phyloP scores from a whole-genome alignment of 2,797 vertebrate genomes.

The Meriones psammophilus region DNA sequence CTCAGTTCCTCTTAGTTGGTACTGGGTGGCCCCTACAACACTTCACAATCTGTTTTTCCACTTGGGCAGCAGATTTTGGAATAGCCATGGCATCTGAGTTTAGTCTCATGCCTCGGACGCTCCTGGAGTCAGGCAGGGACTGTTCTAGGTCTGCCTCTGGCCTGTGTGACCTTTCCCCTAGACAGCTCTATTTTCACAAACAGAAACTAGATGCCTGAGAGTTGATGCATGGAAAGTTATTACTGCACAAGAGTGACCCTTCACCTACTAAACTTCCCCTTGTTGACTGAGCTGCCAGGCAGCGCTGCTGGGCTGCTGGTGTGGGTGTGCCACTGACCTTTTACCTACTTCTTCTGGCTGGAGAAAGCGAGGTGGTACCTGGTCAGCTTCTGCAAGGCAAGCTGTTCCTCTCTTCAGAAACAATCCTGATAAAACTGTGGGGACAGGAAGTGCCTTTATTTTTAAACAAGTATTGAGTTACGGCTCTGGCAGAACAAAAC shows the following conservation, averaged over 20 bases:
- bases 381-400: neutral
- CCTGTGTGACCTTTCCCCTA: slow-evolving; percentile 84
- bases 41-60: slow-evolving; percentile 75
- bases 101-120: neutral
- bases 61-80: slow-evolving; percentile 61
- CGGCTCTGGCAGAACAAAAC: neutral
- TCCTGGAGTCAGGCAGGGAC: neutral
- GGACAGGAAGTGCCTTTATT: neutral
- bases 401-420: neutral
- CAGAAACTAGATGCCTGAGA: slow-evolving; percentile 53
- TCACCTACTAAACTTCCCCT: slow-evolving; percentile 86
- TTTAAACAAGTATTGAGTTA: slow-evolving; percentile 46
- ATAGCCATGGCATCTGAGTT: neutral
- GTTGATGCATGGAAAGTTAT: slow-evolving; percentile 70
- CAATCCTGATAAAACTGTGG: neutral
- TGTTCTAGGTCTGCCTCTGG: neutral
- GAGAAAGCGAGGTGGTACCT: neutral
- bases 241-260: slow-evolving; percentile 82
- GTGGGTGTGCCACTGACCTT: slow-evolving; percentile 42
- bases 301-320: neutral
- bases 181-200: slow-evolving; percentile 72
- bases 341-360: slow-evolving; percentile 59
- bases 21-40: slow-evolving; percentile 21
- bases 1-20: neutral
- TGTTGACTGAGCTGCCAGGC: neutral